A percentile compares a stretch with the other conserved stretches of the same genome.
Conservation (phyloP, 2,888 invertebrate genomes). For the Embidobia sp. region DNA sequence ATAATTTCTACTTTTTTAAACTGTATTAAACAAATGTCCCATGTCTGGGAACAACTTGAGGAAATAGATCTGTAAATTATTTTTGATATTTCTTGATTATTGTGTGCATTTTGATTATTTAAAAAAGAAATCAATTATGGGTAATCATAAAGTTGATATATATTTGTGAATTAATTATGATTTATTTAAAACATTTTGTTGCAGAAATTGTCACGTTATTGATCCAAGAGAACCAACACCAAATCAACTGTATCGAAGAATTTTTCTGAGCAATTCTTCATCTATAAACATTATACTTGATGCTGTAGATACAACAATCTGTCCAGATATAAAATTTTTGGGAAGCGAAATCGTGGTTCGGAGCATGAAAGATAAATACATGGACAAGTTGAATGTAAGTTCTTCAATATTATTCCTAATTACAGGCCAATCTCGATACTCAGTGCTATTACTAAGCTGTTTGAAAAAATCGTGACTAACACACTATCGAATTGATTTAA, state of each 20-base stretch:
- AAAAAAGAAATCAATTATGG: no score
- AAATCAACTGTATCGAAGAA: slow-evolving; percentile 75
- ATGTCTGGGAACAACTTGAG: slow-evolving; percentile 71
- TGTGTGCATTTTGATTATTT: no score
- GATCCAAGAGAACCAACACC: slow-evolving; percentile 77
- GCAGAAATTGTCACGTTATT: slow-evolving; percentile 77
- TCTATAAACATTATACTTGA: slow-evolving; percentile 74
- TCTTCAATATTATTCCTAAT: no score
- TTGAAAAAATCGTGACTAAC: no score
- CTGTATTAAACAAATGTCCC: slow-evolving; percentile 23
- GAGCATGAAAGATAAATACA: slow-evolving; percentile 69
- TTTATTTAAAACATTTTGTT: no score
- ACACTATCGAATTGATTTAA: no score
- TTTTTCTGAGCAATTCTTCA: slow-evolving; percentile 73
- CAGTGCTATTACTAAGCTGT: no score
- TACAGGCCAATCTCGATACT: no score
- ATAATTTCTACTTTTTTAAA: slow-evolving; percentile 14
- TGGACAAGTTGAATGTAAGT: slow-evolving; percentile 70
- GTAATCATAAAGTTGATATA: no score
- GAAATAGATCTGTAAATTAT: slow-evolving; percentile 70
- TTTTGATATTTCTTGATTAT: slow-evolving; percentile 21
- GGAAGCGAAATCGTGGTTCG: slow-evolving; percentile 74
- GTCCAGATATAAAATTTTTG: slow-evolving; percentile 75
- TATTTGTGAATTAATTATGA: slow-evolving; percentile 33
- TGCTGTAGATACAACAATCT: slow-evolving; percentile 69